A percentile compares a stretch with the other conserved stretches of the same genome.
phyloP scores from a whole-genome alignment of 2,888 invertebrate genomes.

The Linnaemya vulpina region DNA sequence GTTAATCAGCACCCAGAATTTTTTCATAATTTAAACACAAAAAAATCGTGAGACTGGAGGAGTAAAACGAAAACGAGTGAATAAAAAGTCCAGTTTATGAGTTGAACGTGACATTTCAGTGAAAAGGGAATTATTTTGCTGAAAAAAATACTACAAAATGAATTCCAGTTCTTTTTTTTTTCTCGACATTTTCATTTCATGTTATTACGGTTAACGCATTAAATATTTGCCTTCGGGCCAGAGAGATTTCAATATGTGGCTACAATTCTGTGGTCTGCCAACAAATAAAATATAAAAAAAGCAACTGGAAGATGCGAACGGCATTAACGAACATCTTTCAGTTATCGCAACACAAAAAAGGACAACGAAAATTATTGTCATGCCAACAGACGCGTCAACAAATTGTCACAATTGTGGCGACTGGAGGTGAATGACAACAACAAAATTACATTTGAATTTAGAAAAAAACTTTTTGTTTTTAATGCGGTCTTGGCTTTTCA shows the following conservation, averaged over 20 bases:
- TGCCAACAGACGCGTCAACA: too few species aligned
- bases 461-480: too few species aligned
- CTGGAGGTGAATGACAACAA: too few species aligned
- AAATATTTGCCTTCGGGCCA: constrained; percentile 6
- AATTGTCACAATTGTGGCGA: too few species aligned
- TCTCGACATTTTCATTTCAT: background rate
- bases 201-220: constrained; percentile 1
- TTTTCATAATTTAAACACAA: constrained; percentile 7
- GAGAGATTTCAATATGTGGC: constrained; percentile 32
- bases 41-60: background rate
- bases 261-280: constrained; percentile 18
- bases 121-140: constrained; percentile 4
- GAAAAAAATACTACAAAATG: background rate
- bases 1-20: background rate
- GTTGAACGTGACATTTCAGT: constrained; percentile 61
- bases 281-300: background rate
- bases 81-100: constrained; percentile 40
- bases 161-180: background rate
- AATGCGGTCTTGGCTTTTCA: too few species aligned
- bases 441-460: too few species aligned
- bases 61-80: background rate
- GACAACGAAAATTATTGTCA: background rate
- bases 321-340: background rate
- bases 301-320: background rate
- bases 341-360: background rate